Evolutionary conservation across 2,113 vertebrate genomes (phyloP), one percentile per base, ranked within the genome.

Genomic region (Collichthys lucidus): DNA sequence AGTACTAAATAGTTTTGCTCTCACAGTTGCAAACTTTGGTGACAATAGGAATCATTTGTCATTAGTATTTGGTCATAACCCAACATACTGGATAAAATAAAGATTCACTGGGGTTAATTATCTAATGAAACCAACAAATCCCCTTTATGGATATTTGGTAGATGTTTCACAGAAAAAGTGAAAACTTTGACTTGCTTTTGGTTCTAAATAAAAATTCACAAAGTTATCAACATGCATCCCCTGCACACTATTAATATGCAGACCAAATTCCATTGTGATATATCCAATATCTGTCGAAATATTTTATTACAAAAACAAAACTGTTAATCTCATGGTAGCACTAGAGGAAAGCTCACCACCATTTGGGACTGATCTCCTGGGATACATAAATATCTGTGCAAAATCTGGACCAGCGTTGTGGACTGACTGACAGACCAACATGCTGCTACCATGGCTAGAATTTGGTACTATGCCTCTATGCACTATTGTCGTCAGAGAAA

Each of bases 1-100:
- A 53, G 29, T 12, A n/a, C 5, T 22, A n/a, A 8, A 59, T 17
- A 26, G 12, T n/a, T 65, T 42, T 44, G 14, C 22, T 44, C 31
- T 46, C 61, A 68, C 61, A 68, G 29, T 57, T 79, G 2, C n/a
- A 53, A 47, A 66, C 55, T 26, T 49, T 59, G 5, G 35, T 49
- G 14, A 20, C 31, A 35, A 35, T 35, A 35, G 6, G 31, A 35
- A 35, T 7, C 31, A 35, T 35, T 35, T 8, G 31, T 35, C 31
- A 35, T 35, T 35, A 35, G 31, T 35, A 35, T 35, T 35, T 35
- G 31, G 31, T 35, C 31, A 35, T 7, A 35, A 35, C 35, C 35
- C 35, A 8, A 8, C 35, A 40, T 9, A 40, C 7, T 40, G 35
- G 35, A 40, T 40, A 40, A 40, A 40, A 40, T 40, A 40, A 40